Evolutionary conservation across 2,888 invertebrate genomes (phyloP), one percentile per base, ranked within the genome.

Genomic region (Unio delphinus): DNA sequence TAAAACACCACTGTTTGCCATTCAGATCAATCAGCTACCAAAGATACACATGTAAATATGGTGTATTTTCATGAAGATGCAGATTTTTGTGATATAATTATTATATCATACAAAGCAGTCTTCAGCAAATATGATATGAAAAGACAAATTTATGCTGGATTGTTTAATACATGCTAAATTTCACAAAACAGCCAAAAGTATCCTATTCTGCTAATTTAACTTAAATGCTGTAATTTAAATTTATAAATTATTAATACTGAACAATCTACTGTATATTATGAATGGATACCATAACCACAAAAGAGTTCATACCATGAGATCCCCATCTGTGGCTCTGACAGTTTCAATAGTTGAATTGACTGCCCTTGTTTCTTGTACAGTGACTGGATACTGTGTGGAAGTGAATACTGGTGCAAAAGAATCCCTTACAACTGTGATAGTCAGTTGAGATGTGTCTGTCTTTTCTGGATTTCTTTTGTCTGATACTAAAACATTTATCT

Each of bases 401-500:
- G 59, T 8, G 20, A 83, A 69, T 1, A 56, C 20, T 20, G 85
- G 86, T 4, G 58, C 55, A n/a, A 65, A 68, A 34, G 73, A 68
- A 69, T 84, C 80, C 20, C 80, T 79, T n/a, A 67, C 70, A 57
- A 88, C 78, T 6, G 61, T 80, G 57, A 88, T 70, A 23, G 75
- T 79, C 2, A 86, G 81, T 6, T 72, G 67, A 7, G 79, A 75
- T n/a, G 58, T 65, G n/a, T 67, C 76, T 2, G 58, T 66, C 66
- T 73, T 76, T 28, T 73, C 73, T 20, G 86, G 86, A 26, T 69
- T 72, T n/a, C 76, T 81, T 55, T 79, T 73, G 72, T 88, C 88
- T 4, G 63, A 59, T 7, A 73, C 85, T 26, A 58, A 58, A 17
- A 83, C 78, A 45, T 72, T 70, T 64, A 85, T 74, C 85, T 85